These are phyloP conservation scores for Antrozous pallidus DNA, from an alignment of 2,797 vertebrate genomes.

Conservation along the genomic window DNA sequence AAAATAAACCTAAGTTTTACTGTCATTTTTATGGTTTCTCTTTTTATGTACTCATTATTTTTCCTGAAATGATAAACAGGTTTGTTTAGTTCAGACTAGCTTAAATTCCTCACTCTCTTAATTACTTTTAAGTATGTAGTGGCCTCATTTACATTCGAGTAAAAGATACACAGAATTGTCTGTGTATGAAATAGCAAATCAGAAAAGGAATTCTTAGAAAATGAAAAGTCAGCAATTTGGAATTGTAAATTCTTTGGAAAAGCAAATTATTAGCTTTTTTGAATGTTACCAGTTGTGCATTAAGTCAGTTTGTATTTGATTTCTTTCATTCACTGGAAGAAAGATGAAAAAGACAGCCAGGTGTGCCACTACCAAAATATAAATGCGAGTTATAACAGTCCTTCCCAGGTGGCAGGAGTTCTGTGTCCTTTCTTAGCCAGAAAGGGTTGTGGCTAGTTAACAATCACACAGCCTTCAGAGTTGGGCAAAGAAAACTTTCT, in stretches of 20 bases:
- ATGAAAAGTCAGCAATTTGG: conserved; percentile 63
- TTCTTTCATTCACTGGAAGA: conserved; percentile 60
- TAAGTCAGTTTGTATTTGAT: conserved; percentile 67
- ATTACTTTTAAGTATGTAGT: conserved; percentile 53
- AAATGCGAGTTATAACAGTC: conserved; percentile 28
- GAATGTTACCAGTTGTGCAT: conserved; percentile 44
- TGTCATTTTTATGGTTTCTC: background rate
- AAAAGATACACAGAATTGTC: conserved; percentile 53
- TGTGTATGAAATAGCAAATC: conserved; percentile 60
- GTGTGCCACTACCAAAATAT: conserved; percentile 45
- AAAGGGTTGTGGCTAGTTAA: background rate
- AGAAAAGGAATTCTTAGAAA: conserved; percentile 65
- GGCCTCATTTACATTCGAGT: conserved; percentile 54
- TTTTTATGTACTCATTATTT: background rate
- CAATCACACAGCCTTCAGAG: conserved; percentile 1
- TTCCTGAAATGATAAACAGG: conserved; percentile 43
- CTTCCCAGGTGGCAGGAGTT: conserved; percentile 41
- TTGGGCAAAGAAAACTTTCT: background rate
- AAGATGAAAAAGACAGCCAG: conserved; percentile 48
- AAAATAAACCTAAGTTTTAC: conserved; percentile 10
- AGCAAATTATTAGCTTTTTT: conserved; percentile 70
- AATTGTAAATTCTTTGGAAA: conserved; percentile 63
- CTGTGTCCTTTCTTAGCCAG: background rate
- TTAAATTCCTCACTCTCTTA: conserved; percentile 32
- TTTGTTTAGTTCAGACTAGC: conserved; percentile 48